Percentiles rank a stretch among this genome's conserved stretches.
These are phyloP conservation scores for Schrankia costaestrigalis DNA, from an alignment of 2,888 invertebrate genomes.

Conservation along the genomic window DNA sequence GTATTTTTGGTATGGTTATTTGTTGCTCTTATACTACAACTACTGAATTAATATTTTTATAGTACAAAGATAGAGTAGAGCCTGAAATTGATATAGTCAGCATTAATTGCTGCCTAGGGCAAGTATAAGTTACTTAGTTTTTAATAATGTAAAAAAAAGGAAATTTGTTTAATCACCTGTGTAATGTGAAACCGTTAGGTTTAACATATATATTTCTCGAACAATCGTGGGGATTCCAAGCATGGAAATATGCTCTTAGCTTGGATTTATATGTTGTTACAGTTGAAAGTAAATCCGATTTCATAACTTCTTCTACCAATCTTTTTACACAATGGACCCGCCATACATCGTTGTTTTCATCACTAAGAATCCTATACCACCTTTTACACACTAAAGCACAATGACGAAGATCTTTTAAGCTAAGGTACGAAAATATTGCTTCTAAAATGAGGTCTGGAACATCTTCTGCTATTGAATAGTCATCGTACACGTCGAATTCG, in stretches of 20 bases:
- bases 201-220: slow-evolving; percentile 98
- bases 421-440: slow-evolving; percentile 94
- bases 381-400: slow-evolving; percentile 96
- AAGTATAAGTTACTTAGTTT: slow-evolving; percentile 1
- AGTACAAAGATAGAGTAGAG: no score
- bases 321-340: slow-evolving; percentile 92
- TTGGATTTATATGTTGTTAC: slow-evolving; percentile 96
- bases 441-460: slow-evolving; percentile 91
- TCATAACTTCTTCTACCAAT: slow-evolving; percentile 91
- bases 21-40: no score
- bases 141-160: background rate
- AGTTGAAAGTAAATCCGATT: slow-evolving; percentile 93
- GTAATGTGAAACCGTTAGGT: slow-evolving; percentile 97
- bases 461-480: slow-evolving; percentile 82
- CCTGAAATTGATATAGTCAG: no score
- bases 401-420: slow-evolving; percentile 90
- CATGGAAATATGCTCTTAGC: slow-evolving; percentile 94
- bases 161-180: slow-evolving; percentile 78
- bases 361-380: slow-evolving; percentile 94
- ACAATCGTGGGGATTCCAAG: slow-evolving; percentile 99
- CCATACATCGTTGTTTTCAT: slow-evolving; percentile 98
- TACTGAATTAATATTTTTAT: no score
- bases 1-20: no score
- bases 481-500: slow-evolving; percentile 48
- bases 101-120: no score